Conservation (phyloP, 2,888 invertebrate genomes). For the Diabrotica balteata region DNA sequence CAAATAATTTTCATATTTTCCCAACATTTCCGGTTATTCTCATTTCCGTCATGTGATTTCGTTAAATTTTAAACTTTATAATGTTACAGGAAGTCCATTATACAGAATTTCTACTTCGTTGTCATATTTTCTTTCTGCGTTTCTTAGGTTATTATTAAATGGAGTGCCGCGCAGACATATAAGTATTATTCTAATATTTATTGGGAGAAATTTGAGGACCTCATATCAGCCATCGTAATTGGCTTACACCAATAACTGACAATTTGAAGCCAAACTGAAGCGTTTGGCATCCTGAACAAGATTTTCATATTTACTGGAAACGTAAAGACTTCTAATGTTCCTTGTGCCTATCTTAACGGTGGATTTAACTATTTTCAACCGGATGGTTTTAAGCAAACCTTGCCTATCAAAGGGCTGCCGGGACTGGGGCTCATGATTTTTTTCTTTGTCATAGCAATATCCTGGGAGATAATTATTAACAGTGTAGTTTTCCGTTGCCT, state of each 20-base stretch:
- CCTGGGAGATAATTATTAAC: background rate
- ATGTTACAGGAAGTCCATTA: no score
- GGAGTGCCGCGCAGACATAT: no score
- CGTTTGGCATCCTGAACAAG: background rate
- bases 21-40: no score
- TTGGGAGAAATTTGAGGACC: no score
- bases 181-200: no score
- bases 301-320: background rate
- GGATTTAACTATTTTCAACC: background rate
- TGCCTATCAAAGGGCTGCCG: background rate
- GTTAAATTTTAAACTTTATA: no score
- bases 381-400: background rate
- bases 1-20: no score
- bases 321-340: background rate
- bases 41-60: no score
- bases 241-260: background rate
- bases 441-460: background rate
- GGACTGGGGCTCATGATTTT: background rate
- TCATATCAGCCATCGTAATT: background rate
- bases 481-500: background rate
- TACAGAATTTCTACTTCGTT: no score
- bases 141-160: no score
- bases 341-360: background rate
- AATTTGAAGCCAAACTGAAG: background rate
- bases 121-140: no score